Evolutionary conservation across 2,797 vertebrate species (phyloP), one percentile per base, ranked within the genome.

Genomic region (Rhynchonycteris naso): DNA sequence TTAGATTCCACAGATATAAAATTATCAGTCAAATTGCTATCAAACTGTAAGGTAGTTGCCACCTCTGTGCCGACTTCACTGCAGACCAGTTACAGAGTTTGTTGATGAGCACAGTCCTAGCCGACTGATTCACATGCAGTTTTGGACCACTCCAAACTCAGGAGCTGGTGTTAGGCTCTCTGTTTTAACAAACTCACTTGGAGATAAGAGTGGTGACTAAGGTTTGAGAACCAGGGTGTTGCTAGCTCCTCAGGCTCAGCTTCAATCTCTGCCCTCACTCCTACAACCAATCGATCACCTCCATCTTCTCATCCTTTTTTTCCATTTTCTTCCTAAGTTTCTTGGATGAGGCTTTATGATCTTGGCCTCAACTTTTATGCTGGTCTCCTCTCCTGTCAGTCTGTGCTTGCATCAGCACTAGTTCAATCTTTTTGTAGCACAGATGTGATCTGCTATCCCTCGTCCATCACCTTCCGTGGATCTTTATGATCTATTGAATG

Each of bases 291-390:
- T 24, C 0, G 0, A 4, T 33, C 54, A 21, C 30, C 47, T 8
- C 11, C 18, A 9, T n/a, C n/a, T 76, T 30, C 33, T 30, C 47
- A 15, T 19, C 21, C 2, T 30, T 54, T 50, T 54, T 74, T 66
- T 82, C 47, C 7, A 0, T 35, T 54, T n/a, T 26, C n/a, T 71
- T 10, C 50, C 15, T 16, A 30, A 0, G 24, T 50, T 56, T 47
- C 35, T 30, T 28, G 18, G 30, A 65, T 6, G 50, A 82, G 90
- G 72, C 86, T 91, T 94, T 61, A 33, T 38, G 52, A 54, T 28
- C 16, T 86, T 91, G 95, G 63, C 72, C 54, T 68, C 78, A 81
- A 81, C 63, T 65, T 81, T 65, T 28, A 30, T 24, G 16, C 56
- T 5, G 6, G 71, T 66, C n/a, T 90, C 35, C 54, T 59, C 74